Percentiles rank a stretch among this genome's conserved stretches.
Evolutionary conservation across 92 coral and sea anemone genomes (phyloP).

Genomic region (Hydrozoanthus gracilis): DNA sequence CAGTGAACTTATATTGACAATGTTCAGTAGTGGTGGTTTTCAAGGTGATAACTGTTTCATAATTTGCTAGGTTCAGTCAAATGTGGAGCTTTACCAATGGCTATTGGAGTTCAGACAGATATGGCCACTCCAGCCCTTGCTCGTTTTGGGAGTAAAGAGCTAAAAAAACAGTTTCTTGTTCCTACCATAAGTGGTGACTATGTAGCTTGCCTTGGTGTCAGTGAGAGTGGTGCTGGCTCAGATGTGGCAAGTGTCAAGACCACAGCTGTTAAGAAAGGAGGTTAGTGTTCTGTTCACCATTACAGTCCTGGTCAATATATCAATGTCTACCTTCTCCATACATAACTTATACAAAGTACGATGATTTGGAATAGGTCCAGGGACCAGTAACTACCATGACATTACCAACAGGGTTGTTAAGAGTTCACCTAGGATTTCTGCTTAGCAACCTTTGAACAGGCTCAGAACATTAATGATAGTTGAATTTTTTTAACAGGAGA

Average conservation of each 20-base stretch:
- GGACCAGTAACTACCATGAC: too few species aligned
- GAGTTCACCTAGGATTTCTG: too few species aligned
- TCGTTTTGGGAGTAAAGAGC: constrained; percentile 94
- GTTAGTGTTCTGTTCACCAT: constrained; percentile 35
- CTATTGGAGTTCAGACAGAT: constrained; percentile 95
- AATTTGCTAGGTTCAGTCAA: constrained; percentile 71
- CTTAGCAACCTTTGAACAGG: background rate
- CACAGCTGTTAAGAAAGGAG: constrained; percentile 95
- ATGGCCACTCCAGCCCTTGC: constrained; percentile 96
- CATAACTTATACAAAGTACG: too few species aligned
- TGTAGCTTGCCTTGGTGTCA: constrained; percentile 97
- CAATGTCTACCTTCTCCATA: too few species aligned
- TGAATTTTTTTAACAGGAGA: constrained; percentile 65
- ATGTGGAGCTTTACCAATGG: constrained; percentile 97
- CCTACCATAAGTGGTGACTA: constrained; percentile 95
- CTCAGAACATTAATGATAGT: background rate
- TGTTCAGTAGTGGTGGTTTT: too few species aligned
- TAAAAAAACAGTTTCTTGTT: constrained; percentile 87
- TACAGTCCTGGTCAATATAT: too few species aligned
- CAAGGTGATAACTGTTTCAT: too few species aligned
- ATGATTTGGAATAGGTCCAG: too few species aligned
- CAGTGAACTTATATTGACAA: too few species aligned
- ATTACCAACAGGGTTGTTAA: too few species aligned
- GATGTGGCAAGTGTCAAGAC: constrained; percentile 98
- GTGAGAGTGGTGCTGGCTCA: constrained; percentile 97